Evolutionary conservation across 2,113 vertebrate species (phyloP).

Genomic region (Scartelaos histophorus): DNA sequence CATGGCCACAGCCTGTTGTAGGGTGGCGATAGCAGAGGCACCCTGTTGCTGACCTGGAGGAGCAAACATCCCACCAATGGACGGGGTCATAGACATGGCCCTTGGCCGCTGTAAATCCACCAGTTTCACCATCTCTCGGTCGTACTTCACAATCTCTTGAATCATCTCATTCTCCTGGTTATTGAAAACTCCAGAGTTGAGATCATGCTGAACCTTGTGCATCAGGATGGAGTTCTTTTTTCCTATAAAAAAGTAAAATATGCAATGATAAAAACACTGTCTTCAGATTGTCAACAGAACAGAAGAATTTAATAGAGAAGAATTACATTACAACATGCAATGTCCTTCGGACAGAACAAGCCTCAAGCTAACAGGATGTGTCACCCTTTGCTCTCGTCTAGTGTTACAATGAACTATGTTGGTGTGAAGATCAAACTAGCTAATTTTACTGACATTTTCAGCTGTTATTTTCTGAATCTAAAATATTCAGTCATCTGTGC

Average conservation of each 20-base stretch:
- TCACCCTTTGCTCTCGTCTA: slow-evolving; percentile 54
- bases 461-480: slow-evolving; percentile 12
- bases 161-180: slow-evolving; percentile 98
- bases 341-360: slow-evolving; percentile 50
- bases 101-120: slow-evolving; percentile 87
- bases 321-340: slow-evolving; percentile 19
- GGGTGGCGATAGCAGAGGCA: slow-evolving; percentile 90
- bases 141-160: slow-evolving; percentile 98
- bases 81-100: slow-evolving; percentile 84
- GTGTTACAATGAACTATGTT: slow-evolving; percentile 51
- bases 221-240: slow-evolving; percentile 96
- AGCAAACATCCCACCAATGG: slow-evolving; percentile 77
- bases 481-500: slow-evolving; percentile 2
- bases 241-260: slow-evolving; percentile 68
- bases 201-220: slow-evolving; percentile 97
- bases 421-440: slow-evolving; percentile 36
- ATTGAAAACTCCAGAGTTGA: slow-evolving; percentile 94
- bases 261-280: not conserved
- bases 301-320: slow-evolving; percentile 11
- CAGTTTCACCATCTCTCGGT: slow-evolving; percentile 96
- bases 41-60: slow-evolving; percentile 80
- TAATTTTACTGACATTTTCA: slow-evolving; percentile 48
- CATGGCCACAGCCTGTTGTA: slow-evolving; percentile 97
- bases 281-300: slow-evolving; percentile 17
- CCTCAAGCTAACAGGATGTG: slow-evolving; percentile 45